These are phyloP conservation scores for Scolopax mira DNA, from an alignment of 2,113 vertebrate genomes.

Conservation along the genomic window DNA sequence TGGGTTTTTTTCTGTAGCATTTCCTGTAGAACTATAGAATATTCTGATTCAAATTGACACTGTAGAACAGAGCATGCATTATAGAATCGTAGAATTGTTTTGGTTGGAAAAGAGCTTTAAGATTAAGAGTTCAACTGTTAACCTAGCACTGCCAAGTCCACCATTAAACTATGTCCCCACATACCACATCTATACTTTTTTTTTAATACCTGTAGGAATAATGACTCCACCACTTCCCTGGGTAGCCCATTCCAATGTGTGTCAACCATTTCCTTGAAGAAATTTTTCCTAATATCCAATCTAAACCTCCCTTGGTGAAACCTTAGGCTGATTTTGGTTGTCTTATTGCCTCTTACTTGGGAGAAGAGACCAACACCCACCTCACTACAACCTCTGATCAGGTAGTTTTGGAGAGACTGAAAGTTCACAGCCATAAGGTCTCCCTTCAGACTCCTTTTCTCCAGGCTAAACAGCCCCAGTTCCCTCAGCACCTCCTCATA, in stretches of 20 bases:
- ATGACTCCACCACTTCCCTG: background rate
- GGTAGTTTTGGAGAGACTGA: background rate
- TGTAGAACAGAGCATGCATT: background rate
- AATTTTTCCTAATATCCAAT: background rate
- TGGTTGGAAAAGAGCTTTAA: background rate
- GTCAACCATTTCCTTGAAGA: background rate
- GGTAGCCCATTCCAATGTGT: background rate
- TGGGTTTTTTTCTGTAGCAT: background rate
- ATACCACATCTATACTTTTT: background rate
- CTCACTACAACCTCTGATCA: background rate
- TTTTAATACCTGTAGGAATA: background rate
- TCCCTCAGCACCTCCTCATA: background rate
- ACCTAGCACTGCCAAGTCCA: background rate
- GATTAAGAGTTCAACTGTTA: background rate
- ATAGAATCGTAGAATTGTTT: background rate
- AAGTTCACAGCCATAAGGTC: background rate
- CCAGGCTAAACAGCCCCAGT: background rate
- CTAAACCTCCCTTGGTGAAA: background rate
- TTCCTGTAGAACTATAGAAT: background rate
- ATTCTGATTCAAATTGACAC: background rate
- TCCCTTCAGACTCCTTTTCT: background rate
- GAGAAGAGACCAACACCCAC: background rate
- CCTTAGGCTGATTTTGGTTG: background rate
- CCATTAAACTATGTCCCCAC: background rate
- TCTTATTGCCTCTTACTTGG: background rate